Evolutionary conservation across 37 sponge, comb jelly and placozoan genomes (phyloP).

Genomic region (Haliclona indistincta): DNA sequence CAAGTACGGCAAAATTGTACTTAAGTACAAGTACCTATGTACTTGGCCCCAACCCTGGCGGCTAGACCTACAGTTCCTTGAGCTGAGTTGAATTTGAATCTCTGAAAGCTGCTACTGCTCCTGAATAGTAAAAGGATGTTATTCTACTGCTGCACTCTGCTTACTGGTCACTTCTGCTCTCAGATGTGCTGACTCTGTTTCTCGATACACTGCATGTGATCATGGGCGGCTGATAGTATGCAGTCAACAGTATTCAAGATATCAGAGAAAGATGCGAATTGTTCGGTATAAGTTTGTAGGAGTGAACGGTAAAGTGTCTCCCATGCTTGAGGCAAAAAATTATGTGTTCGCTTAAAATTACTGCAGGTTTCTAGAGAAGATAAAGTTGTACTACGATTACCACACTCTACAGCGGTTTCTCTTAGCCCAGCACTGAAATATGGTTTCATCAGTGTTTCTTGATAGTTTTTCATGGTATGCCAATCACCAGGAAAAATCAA

Average conservation of each 20-base stretch:
- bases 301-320: too few species aligned
- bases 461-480: conserved; percentile 15
- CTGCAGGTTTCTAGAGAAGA: conserved; percentile 4
- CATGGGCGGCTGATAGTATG: too few species aligned
- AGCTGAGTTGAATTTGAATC: conserved; percentile 47
- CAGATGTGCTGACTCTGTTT: conserved; percentile 39
- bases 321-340: not conserved
- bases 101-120: conserved; percentile 27
- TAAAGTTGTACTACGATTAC: conserved; percentile 1
- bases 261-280: too few species aligned
- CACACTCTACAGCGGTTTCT: not conserved
- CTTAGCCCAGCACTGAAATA: conserved; percentile 11
- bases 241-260: too few species aligned
- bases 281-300: too few species aligned
- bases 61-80: conserved; percentile 32
- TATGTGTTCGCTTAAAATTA: conserved; percentile 8
- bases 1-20: too few species aligned
- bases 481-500: conserved; percentile 21
- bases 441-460: conserved; percentile 29
- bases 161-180: conserved; percentile 40
- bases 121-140: not conserved
- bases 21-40: too few species aligned
- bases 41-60: too few species aligned
- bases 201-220: conserved; percentile 48
- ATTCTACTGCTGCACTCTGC: not conserved